A percentile compares a stretch with the other conserved stretches of the same genome.
Evolutionary conservation across 2,113 vertebrate species (phyloP).

Genomic region (Uria aalge): DNA sequence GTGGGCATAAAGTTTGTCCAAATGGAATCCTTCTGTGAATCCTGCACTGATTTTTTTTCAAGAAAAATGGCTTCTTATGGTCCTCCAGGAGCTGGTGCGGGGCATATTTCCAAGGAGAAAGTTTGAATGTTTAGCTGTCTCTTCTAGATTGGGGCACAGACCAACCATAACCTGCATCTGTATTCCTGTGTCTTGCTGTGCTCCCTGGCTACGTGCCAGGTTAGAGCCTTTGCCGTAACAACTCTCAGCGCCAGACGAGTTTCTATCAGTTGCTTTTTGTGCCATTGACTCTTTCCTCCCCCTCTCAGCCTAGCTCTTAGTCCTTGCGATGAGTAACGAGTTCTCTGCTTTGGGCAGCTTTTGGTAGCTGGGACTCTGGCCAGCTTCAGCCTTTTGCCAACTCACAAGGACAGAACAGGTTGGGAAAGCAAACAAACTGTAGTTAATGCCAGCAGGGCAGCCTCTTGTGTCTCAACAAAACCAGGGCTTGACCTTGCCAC

Average conservation of each 20-base stretch:
- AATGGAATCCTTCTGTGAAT: neutral
- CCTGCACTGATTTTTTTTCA: neutral
- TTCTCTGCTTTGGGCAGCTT: neutral
- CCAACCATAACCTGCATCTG: neutral
- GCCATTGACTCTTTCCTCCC: neutral
- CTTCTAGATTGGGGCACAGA: neutral
- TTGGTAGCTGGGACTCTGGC: neutral
- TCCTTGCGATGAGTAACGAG: neutral
- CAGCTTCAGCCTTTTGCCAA: conserved; percentile 12
- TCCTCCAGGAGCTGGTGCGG: neutral
- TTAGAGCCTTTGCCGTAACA: neutral
- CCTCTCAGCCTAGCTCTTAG: neutral
- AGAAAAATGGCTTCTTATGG: neutral
- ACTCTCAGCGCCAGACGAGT: neutral
- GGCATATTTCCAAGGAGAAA: neutral
- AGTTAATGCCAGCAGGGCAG: neutral
- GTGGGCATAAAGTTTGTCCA: neutral
- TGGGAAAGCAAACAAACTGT: conserved; percentile 18
- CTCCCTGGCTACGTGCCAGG: neutral
- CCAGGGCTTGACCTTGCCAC: neutral
- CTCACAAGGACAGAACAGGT: neutral
- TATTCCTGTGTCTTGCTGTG: neutral
- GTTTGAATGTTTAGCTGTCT: neutral
- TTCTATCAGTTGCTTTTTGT: neutral
- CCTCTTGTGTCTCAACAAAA: neutral